phyloP scores from a whole-genome alignment of 2,888 invertebrate genomes.

The Morpho deidamia region DNA sequence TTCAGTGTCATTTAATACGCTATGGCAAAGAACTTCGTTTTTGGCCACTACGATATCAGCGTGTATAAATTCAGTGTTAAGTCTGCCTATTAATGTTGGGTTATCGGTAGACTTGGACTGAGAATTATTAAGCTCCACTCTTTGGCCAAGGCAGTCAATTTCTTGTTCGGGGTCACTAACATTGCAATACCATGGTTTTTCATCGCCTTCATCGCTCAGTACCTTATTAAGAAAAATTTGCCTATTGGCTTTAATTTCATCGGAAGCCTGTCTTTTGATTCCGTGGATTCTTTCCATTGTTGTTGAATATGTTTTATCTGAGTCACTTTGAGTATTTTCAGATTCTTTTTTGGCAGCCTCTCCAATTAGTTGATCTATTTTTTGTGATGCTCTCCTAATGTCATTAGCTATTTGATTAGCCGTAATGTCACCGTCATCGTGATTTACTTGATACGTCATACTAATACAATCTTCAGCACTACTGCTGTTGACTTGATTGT shows the following conservation, averaged over 20 bases:
- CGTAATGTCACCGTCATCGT: conserved; percentile 75
- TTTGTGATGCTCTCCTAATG: conserved; percentile 74
- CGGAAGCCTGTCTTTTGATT: conserved; percentile 69
- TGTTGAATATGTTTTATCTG: conserved; percentile 71
- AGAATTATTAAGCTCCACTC: conserved; percentile 41
- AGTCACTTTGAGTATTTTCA: conserved; percentile 52
- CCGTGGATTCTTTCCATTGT: conserved; percentile 79
- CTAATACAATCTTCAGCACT: conserved; percentile 69
- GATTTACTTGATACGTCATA: conserved; percentile 73
- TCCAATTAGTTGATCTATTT: conserved; percentile 75
- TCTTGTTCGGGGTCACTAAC: conserved; percentile 74
- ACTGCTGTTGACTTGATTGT: conserved; percentile 59
- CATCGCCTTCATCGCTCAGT: conserved; percentile 56
- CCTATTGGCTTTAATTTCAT: conserved; percentile 69
- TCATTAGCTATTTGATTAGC: conserved; percentile 77
- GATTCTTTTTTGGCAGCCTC: conserved; percentile 56
- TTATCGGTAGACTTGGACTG: conserved; percentile 64
- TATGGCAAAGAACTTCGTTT: conserved; percentile 66
- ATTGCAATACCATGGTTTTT: conserved; percentile 75
- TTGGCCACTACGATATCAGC: conserved; percentile 60
- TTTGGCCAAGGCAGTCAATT: conserved; percentile 56
- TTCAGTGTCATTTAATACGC: conserved; percentile 50
- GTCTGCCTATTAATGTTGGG: conserved; percentile 44
- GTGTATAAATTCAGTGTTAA: conserved; percentile 37
- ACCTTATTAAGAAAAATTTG: conserved; percentile 66